Base-by-base conservation (phyloP, 2,888 invertebrate species). In the Pristionchus maxplancki region DNA sequence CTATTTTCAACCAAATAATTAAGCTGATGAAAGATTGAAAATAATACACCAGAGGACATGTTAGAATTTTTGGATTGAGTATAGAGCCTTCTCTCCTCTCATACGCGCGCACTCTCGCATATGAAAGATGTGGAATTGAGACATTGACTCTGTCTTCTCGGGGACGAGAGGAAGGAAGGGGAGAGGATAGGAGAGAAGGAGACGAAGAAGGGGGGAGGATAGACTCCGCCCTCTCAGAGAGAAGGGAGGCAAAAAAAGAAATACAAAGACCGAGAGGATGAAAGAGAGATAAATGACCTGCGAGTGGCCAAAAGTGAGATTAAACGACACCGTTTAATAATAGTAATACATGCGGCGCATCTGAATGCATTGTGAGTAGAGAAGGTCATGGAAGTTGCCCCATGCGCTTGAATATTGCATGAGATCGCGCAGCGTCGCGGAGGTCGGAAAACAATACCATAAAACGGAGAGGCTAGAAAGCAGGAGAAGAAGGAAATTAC, bases 211-310 rank as follows among this genome's bases (percentile, higher is more conserved):
- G n/a, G n/a, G n/a, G 34, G 20, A 3, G 37, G 74, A 67, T 28
- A 31, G 67, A 13, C 67, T 34, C 67, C 67, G 67, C 67, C 67
- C 67, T 13, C 20, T 40, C 20, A 71, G 71, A 67, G 67, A 34
- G 20, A 20, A 34, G 31, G 40, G n/a, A 40, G 40, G 40, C 20
- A 71, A 40, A 40, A 34, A 20, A 44, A 64, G 64, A 64, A 28
- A 74, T 37, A 74, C 40, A 74, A 40, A 44, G 74, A 74, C 20
- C 8, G 64, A 64, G 64, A 6, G 64, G n/a, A 24, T 20, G 40
- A 71, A 4, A 40, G 71, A 74, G 74, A 74, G 74, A 74, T 74
- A 74, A 74, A 74, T 74, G 74, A 74, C 74, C 74, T 24, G 24
- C 1, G 74, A 3, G 40, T 48, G 44, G 44, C 44, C 44, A 48